Conservation (phyloP, 2,797 vertebrate genomes). For the Parambassis ranga region DNA sequence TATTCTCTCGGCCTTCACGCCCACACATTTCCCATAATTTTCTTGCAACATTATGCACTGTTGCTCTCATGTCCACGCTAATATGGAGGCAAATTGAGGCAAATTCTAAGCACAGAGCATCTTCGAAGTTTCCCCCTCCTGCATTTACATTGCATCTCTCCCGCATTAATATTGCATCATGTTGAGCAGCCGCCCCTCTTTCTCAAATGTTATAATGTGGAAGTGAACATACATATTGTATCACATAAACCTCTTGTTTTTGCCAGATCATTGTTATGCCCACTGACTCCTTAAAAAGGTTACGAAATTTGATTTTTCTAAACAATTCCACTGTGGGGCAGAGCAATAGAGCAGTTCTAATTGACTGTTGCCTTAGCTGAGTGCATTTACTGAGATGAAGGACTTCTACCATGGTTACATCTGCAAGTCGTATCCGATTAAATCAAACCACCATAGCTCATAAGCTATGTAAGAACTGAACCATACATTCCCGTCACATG, state of each 20-base stretch:
- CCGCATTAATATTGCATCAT: slow-evolving; percentile 59
- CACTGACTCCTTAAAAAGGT: slow-evolving; percentile 3
- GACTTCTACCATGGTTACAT: slow-evolving; percentile 63
- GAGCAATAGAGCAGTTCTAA: slow-evolving; percentile 55
- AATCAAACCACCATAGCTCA: slow-evolving; percentile 58
- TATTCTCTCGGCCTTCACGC: slow-evolving; percentile 7
- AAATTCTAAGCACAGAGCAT: slow-evolving; percentile 22
- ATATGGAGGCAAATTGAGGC: slow-evolving; percentile 27
- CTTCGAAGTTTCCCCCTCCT: slow-evolving; percentile 35
- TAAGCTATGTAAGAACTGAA: slow-evolving; percentile 69
- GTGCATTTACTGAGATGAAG: slow-evolving; percentile 63
- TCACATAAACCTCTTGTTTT: slow-evolving; percentile 7
- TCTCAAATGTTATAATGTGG: slow-evolving; percentile 21
- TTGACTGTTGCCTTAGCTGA: slow-evolving; percentile 57
- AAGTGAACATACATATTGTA: slow-evolving; percentile 38
- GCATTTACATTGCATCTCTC: slow-evolving; percentile 49
- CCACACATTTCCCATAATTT: slow-evolving; percentile 18
- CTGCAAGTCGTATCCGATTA: slow-evolving; percentile 63
- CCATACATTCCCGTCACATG: slow-evolving; percentile 66
- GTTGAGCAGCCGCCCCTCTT: slow-evolving; percentile 18
- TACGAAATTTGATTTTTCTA: slow-evolving; percentile 31
- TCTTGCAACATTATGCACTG: background rate
- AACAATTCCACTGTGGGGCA: slow-evolving; percentile 41
- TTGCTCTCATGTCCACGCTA: slow-evolving; percentile 29
- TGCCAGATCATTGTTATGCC: slow-evolving; percentile 2